Percentiles rank a stretch among this genome's conserved stretches.
phyloP scores from a whole-genome alignment of 2,797 vertebrate genomes.

The Merluccius polli region DNA sequence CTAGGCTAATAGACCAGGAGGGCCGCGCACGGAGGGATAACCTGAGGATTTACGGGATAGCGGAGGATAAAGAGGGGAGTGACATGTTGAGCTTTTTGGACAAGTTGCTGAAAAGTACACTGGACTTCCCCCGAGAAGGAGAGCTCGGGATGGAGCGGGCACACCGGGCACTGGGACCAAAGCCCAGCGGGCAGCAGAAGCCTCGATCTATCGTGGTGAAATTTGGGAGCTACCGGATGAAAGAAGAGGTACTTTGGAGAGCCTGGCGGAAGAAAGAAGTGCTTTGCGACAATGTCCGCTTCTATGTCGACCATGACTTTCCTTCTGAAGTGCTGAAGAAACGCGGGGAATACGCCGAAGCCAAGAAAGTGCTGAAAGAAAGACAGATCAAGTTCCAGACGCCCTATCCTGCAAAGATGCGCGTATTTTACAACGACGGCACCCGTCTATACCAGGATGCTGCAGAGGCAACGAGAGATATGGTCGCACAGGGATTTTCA shows the following conservation, averaged over 20 bases:
- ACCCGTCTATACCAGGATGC: conserved; percentile 6
- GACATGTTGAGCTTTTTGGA: background rate
- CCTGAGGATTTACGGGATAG: conserved; percentile 4
- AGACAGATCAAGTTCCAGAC: conserved; percentile 21
- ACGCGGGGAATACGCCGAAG: conserved; percentile 6
- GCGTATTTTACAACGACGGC: background rate
- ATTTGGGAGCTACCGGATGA: background rate
- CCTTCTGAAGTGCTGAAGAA: conserved; percentile 16
- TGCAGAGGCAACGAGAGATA: background rate
- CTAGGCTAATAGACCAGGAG: conserved; percentile 2
- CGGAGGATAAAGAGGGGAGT: background rate
- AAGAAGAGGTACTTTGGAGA: background rate
- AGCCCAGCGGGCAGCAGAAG: background rate
- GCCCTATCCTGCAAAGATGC: conserved; percentile 10
- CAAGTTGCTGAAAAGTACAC: background rate
- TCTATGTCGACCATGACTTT: conserved; percentile 16
- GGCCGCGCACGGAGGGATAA: background rate
- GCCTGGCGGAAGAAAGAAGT: conserved; percentile 1
- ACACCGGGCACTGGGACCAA: background rate
- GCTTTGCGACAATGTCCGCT: background rate
- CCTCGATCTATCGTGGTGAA: conserved; percentile 3
- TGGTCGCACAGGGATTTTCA: background rate
- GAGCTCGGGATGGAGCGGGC: background rate
- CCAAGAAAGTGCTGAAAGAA: conserved; percentile 14
- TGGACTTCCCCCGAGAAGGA: background rate